A percentile compares a stretch with the other conserved stretches of the same genome.
These are phyloP conservation scores for Periphyllus acericola DNA, from an alignment of 2,888 invertebrate genomes.

Conservation along the genomic window DNA sequence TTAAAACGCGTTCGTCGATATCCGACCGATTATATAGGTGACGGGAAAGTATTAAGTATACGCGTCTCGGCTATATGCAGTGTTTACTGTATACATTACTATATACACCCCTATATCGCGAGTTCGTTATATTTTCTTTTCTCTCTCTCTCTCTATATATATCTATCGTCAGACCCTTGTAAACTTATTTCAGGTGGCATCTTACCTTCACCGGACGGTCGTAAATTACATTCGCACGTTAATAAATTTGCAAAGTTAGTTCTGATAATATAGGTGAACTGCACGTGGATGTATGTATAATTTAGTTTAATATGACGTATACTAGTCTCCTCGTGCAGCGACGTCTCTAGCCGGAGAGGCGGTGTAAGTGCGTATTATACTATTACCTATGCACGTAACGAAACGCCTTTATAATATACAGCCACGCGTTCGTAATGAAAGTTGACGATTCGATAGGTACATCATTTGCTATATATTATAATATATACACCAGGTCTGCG, in stretches of 20 bases:
- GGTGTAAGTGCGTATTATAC: too few species aligned
- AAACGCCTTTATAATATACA: too few species aligned
- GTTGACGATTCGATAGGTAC: background rate
- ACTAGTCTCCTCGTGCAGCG: too few species aligned
- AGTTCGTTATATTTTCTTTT: background rate
- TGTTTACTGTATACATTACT: too few species aligned
- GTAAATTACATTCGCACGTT: too few species aligned
- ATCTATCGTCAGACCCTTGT: background rate
- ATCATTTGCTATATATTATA: too few species aligned
- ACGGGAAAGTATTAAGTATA: background rate
- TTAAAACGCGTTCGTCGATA: conserved; percentile 36
- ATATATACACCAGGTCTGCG: background rate
- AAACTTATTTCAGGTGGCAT: background rate
- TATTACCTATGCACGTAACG: too few species aligned
- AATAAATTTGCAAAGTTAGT: too few species aligned
- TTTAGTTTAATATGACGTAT: too few species aligned
- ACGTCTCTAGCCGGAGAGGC: too few species aligned
- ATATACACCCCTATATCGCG: background rate
- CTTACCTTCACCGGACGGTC: background rate
- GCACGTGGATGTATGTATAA: too few species aligned
- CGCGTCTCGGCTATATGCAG: background rate
- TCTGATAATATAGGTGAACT: too few species aligned
- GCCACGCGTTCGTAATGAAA: background rate
- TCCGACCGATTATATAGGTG: background rate
- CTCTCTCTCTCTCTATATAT: background rate